Base-by-base conservation (phyloP, 2,888 invertebrate species). In the Spialia ferax region DNA sequence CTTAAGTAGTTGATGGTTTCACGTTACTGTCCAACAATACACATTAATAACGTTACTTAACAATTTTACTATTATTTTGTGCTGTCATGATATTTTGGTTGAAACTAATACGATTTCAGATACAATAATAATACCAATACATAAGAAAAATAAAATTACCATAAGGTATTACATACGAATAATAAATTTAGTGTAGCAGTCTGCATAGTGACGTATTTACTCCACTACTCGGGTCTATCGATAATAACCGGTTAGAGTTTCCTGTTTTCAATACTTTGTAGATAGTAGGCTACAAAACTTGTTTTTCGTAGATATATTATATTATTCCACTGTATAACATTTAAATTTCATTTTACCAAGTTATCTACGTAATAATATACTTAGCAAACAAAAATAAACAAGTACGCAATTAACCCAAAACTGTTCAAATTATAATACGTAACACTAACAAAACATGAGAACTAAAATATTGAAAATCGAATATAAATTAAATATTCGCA, bases 191-290 rank as follows among this genome's bases (percentile, higher is more conserved):
- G 18, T 15, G 20, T 26, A 18, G 13, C 11, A 52, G 32, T 22
- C 59, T n/a, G 4, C 52, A 32, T 20, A 54, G 64, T 64, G 64
- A 50, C 50, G 64, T 26, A n/a, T n/a, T n/a, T n/a, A 22, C 56
- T 23, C 13, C 8, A 15, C 18, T 64, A 22, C 56, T 26, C 10
- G 20, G 13, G 38, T 64, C 50, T 64, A 64, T 57, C 64, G 64
- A 64, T 57, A 64, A 64, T 50, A 64, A 64, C 64, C 57, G 57
- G 64, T 57, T 64, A 23, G 42, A n/a, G 35, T 64, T 64, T 64
- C 64, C 64, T 50, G 64, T 57, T 26, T 56, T 22, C 55, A 63
- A 48, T 45, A 32, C 23, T 35, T 50, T 64, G 29, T 57, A 64
- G 64, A 48, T 48, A 57, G 64, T 64, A 56, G 64, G 48, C 48